Conservation (phyloP, 2,888 invertebrate species). For the Spodoptera littoralis region DNA sequence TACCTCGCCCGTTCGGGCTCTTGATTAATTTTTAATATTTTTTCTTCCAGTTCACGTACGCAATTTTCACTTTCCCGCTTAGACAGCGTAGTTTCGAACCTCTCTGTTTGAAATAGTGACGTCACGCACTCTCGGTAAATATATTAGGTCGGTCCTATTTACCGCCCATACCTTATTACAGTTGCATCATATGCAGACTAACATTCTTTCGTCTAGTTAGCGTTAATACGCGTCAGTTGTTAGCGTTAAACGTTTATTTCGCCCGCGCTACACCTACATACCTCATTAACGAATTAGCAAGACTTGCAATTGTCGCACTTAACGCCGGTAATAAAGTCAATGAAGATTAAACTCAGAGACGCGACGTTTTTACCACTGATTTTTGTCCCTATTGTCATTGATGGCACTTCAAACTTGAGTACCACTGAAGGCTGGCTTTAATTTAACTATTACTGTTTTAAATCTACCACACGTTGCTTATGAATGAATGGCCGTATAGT, state of each 20-base stretch:
- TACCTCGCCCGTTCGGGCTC: conserved; percentile 64
- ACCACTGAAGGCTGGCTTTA: conserved; percentile 13
- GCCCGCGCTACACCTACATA: conserved; percentile 88
- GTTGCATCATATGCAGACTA: conserved; percentile 64
- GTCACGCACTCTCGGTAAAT: conserved; percentile 68
- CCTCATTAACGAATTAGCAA: conserved; percentile 87
- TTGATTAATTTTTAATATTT: conserved; percentile 89
- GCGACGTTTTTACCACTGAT: conserved; percentile 58
- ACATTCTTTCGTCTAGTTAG: conserved; percentile 73
- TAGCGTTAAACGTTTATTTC: conserved; percentile 80
- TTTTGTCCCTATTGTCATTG: conserved; percentile 28
- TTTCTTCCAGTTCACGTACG: conserved; percentile 88
- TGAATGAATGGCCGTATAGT: not conserved
- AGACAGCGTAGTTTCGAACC: conserved; percentile 68
- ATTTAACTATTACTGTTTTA: conserved; percentile 17
- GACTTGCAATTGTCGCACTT: conserved; percentile 83
- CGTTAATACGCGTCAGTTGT: conserved; percentile 78
- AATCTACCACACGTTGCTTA: conserved; percentile 7
- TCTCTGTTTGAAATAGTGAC: conserved; percentile 56
- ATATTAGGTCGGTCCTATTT: conserved; percentile 65
- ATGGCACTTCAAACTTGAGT: conserved; percentile 29
- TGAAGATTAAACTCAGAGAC: conserved; percentile 69
- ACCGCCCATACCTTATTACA: conserved; percentile 44
- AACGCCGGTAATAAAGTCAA: conserved; percentile 80
- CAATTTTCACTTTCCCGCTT: conserved; percentile 87